Evolutionary conservation across 2,113 vertebrate species (phyloP).

Genomic region (Corvus cornix): DNA sequence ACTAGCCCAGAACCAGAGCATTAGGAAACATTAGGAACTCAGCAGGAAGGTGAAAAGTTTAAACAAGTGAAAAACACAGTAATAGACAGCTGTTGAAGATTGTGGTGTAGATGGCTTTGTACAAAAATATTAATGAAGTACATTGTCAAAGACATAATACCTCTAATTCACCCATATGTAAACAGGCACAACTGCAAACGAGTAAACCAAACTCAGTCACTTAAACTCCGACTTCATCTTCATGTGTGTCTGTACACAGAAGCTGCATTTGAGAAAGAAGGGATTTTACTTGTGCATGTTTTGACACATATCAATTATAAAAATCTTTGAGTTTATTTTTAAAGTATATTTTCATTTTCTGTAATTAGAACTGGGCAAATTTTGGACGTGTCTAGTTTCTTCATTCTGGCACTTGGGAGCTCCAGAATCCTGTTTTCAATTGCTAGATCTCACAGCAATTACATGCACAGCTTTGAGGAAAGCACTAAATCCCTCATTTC

Average conservation of each 20-base stretch:
- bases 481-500: background rate
- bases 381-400: background rate
- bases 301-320: background rate
- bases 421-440: background rate
- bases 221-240: background rate
- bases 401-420: background rate
- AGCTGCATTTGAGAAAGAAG: background rate
- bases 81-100: conserved; percentile 1
- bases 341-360: background rate
- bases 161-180: background rate
- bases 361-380: background rate
- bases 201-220: background rate
- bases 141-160: background rate
- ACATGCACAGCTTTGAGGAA: background rate
- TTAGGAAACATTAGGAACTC: conserved; percentile 55
- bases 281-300: background rate
- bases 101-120: background rate
- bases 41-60: conserved; percentile 70
- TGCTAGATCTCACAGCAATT: background rate
- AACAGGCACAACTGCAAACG: background rate
- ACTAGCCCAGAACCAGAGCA: background rate
- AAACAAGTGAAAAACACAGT: conserved; percentile 63
- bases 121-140: background rate
- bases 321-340: background rate
- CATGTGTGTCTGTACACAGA: accelerated